Percentiles rank a stretch among this genome's conserved stretches.
These are phyloP conservation scores for Athalia rosae DNA, from an alignment of 2,888 invertebrate genomes.

Conservation along the genomic window DNA sequence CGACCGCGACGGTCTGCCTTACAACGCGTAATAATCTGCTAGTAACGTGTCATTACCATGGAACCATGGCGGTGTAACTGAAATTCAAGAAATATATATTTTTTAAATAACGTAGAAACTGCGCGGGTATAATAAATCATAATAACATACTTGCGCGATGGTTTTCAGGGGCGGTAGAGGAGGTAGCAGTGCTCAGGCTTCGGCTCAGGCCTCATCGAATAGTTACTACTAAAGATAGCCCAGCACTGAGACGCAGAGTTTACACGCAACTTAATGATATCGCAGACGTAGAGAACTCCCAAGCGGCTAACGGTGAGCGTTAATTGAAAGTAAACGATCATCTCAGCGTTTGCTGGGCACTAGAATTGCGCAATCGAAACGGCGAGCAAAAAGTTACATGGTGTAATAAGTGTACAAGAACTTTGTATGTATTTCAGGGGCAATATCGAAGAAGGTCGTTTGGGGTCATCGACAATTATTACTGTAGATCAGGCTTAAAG, in stretches of 20 bases:
- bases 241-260: neutral
- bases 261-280: neutral
- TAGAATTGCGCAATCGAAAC: constrained; percentile 14
- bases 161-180: constrained; percentile 36
- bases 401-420: neutral
- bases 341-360: neutral
- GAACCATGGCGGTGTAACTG: constrained; percentile 1
- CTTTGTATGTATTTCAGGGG: constrained; percentile 13
- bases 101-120: neutral
- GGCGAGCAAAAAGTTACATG: constrained; percentile 12
- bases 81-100: constrained; percentile 8
- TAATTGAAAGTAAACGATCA: constrained; percentile 36
- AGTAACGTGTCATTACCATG: constrained; percentile 10
- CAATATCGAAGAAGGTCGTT: neutral
- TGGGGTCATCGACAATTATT: neutral
- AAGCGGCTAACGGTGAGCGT: constrained; percentile 12
- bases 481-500: neutral
- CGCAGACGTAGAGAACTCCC: neutral
- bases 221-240: constrained; percentile 2
- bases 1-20: neutral
- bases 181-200: constrained; percentile 15
- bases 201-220: constrained; percentile 4
- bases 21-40: constrained; percentile 14
- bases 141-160: constrained; percentile 12
- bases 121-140: neutral